Evolutionary conservation across 2,888 invertebrate species (phyloP).

Genomic region (Brenthis daphne): DNA sequence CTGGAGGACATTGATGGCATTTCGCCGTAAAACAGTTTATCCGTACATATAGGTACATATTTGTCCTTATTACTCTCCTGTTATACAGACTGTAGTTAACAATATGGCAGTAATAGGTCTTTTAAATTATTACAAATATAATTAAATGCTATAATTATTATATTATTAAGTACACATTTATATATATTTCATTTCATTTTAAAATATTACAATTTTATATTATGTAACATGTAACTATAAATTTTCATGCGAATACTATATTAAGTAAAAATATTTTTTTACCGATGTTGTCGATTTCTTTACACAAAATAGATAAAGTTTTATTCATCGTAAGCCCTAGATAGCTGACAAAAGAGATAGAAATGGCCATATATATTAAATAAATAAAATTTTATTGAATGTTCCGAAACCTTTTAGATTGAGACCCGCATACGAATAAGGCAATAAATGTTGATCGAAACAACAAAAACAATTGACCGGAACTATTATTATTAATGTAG

Average conservation of each 20-base stretch:
- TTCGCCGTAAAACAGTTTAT: conserved; percentile 15
- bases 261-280: neutral
- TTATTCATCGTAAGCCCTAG: conserved; percentile 9
- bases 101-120: too few species aligned
- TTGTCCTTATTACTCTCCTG: neutral
- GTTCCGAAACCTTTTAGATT: conserved; percentile 66
- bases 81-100: too few species aligned
- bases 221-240: neutral
- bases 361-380: conserved; percentile 46
- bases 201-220: too few species aligned
- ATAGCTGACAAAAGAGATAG: conserved; percentile 17
- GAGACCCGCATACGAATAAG: conserved; percentile 74
- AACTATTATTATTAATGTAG: conserved; percentile 65
- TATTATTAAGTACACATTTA: too few species aligned
- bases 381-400: conserved; percentile 69
- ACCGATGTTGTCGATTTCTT: neutral
- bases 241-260: neutral
- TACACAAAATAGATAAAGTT: conserved; percentile 17
- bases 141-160: neutral
- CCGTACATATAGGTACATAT: neutral
- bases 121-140: too few species aligned
- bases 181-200: too few species aligned
- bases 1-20: conserved; percentile 13
- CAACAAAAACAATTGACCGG: conserved; percentile 69
- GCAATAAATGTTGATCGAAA: conserved; percentile 74